A percentile compares a stretch with the other conserved stretches of the same genome.
Evolutionary conservation across 2,113 vertebrate genomes (phyloP).

Genomic region (Cavia aperea): DNA sequence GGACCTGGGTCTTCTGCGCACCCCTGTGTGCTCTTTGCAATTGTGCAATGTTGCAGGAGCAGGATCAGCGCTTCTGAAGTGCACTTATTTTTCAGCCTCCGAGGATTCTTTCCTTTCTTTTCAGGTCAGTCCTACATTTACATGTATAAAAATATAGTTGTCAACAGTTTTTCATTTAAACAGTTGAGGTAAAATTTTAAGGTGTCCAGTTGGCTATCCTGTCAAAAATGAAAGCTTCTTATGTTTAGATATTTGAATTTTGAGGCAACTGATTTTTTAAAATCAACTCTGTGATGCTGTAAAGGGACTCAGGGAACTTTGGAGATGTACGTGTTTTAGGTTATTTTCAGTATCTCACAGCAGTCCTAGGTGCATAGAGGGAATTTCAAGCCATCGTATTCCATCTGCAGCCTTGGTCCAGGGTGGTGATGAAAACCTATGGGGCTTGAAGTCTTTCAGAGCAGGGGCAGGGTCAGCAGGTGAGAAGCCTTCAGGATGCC

Average conservation of each 20-base stretch:
- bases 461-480: background rate
- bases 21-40: background rate
- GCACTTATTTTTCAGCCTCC: background rate
- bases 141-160: background rate
- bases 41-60: background rate
- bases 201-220: background rate
- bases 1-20: background rate
- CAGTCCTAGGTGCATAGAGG: background rate
- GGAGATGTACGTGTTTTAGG: background rate
- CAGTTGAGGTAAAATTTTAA: background rate
- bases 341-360: background rate
- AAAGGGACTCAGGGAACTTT: background rate
- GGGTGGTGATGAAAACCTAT: background rate
- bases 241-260: background rate
- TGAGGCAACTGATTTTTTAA: background rate
- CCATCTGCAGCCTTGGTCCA: background rate
- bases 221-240: background rate
- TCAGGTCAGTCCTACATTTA: background rate
- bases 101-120: background rate
- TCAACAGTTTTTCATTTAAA: background rate
- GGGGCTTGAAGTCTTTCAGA: background rate
- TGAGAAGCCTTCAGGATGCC: background rate
- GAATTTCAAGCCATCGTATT: background rate
- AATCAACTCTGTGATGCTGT: background rate
- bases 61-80: background rate